Evolutionary conservation across 1,140 invertebrate species (phyloP).

Genomic region (Formica exsecta): DNA sequence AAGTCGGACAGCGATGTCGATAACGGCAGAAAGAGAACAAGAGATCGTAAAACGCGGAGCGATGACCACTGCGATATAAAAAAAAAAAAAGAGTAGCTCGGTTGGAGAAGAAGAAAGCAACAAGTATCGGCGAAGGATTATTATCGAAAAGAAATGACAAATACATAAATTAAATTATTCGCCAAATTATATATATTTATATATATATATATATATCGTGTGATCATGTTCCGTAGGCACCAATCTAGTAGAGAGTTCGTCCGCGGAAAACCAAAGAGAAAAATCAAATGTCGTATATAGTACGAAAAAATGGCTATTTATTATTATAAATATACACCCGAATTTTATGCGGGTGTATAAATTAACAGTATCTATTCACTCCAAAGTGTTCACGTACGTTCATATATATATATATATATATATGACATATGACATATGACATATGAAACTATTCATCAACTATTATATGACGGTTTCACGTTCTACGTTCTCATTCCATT

Average conservation of each 20-base stretch:
- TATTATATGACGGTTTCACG: constrained; percentile 1
- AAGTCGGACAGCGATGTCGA: neutral
- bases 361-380: constrained; percentile 60
- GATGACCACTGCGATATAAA: constrained; percentile 49
- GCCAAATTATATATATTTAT: no score
- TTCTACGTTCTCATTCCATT: neutral
- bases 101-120: neutral
- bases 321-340: constrained; percentile 58
- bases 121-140: neutral
- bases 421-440: no score
- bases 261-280: constrained; percentile 49
- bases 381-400: constrained; percentile 59
- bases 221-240: constrained; percentile 29
- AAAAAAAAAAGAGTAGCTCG: constrained; percentile 17
- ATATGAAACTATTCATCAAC: constrained; percentile 27
- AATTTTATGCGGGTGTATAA: constrained; percentile 44
- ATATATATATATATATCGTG: no score
- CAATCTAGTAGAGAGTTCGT: constrained; percentile 31
- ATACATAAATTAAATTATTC: constrained; percentile 27
- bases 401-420: neutral
- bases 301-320: constrained; percentile 60
- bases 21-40: constrained; percentile 4
- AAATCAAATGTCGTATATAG: constrained; percentile 67
- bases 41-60: constrained; percentile 21
- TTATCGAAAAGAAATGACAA: neutral